Percentiles rank a stretch among this genome's conserved stretches.
phyloP scores from a whole-genome alignment of 2,888 invertebrate genomes.

The Limnephilus marmoratus region DNA sequence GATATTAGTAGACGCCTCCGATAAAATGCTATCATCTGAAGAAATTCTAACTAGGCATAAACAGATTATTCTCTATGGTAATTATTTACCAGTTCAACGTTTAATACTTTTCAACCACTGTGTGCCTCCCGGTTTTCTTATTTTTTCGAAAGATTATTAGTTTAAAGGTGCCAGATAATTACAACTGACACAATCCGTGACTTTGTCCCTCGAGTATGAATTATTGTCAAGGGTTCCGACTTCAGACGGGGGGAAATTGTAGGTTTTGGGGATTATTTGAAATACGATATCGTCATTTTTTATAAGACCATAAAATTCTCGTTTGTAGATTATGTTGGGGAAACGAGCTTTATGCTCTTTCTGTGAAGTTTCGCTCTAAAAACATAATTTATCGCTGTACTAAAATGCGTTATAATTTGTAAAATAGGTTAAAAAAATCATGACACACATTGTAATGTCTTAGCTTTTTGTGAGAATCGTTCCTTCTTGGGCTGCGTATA shows the following conservation, averaged over 20 bases:
- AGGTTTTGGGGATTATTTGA: conserved; percentile 44
- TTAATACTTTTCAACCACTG: neutral
- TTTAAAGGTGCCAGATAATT: conserved; percentile 61
- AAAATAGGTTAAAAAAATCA: neutral
- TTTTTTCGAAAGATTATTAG: conserved; percentile 30
- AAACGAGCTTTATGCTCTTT: neutral
- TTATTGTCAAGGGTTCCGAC: conserved; percentile 31
- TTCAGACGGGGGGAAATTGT: neutral
- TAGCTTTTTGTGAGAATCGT: neutral
- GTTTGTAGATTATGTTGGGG: neutral
- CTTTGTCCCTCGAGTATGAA: conserved; percentile 45
- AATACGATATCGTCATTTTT: conserved; percentile 50
- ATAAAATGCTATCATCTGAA: neutral
- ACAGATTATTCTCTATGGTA: neutral
- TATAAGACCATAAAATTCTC: conserved; percentile 35
- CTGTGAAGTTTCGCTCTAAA: conserved; percentile 9
- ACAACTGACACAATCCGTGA: conserved; percentile 48
- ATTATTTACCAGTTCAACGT: neutral
- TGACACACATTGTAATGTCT: neutral
- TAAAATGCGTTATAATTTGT: neutral
- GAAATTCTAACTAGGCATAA: too few species aligned
- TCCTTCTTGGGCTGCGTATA: neutral
- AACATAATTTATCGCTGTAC: conserved; percentile 13
- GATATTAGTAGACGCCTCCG: too few species aligned
- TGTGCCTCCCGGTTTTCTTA: neutral